phyloP scores from a whole-genome alignment of 2,113 vertebrate genomes.

The Passer domesticus region DNA sequence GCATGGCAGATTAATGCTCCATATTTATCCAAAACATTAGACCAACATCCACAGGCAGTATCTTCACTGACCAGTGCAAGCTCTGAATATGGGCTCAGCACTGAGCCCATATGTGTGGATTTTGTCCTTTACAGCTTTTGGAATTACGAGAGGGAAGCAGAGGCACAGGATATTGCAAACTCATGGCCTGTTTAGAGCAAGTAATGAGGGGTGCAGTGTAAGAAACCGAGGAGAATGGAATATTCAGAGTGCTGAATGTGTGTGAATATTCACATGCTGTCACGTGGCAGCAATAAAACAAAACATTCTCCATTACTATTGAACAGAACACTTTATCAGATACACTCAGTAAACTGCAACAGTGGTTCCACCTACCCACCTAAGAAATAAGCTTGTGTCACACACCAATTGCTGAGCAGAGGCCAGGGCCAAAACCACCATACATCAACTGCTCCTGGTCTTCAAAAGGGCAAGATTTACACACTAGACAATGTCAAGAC shows the following conservation, averaged over 20 bases:
- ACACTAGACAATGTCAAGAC: neutral
- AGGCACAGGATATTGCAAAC: neutral
- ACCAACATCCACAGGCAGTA: neutral
- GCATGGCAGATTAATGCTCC: neutral
- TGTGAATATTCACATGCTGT: neutral
- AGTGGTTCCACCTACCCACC: neutral
- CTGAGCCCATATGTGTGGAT: neutral
- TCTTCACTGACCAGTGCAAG: neutral
- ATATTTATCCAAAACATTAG: neutral
- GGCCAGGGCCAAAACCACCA: neutral
- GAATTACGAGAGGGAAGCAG: neutral
- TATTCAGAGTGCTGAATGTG: neutral
- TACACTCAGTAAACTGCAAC: neutral
- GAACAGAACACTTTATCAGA: neutral
- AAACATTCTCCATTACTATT: neutral
- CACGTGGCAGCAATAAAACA: neutral
- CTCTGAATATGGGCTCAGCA: neutral
- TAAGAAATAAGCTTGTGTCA: neutral
- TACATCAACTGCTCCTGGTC: neutral
- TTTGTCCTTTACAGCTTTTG: neutral
- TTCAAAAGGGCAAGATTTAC: slow-evolving; percentile 16
- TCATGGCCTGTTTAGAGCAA: neutral
- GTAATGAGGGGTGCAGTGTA: neutral
- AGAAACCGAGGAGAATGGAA: neutral
- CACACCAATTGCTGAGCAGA: neutral